Percentiles rank a stretch among this genome's conserved stretches.
These are phyloP conservation scores for Oophaga sylvatica DNA, from an alignment of 2,797 vertebrate genomes.

Conservation along the genomic window DNA sequence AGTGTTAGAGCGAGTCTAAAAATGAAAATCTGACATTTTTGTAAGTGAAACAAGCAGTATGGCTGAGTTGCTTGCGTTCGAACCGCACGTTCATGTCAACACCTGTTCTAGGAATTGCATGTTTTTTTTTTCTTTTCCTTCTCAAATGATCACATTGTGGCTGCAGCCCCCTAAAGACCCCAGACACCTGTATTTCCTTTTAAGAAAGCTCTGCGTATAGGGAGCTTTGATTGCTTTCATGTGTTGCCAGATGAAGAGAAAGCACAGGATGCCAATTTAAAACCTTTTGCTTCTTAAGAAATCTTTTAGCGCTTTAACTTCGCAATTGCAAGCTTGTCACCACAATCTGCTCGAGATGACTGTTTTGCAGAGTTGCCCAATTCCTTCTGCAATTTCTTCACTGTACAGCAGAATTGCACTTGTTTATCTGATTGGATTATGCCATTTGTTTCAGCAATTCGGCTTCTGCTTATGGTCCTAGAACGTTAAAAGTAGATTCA, in stretches of 20 bases:
- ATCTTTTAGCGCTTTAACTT: conserved; percentile 36
- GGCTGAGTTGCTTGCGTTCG: neutral
- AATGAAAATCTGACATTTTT: neutral
- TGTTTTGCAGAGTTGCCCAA: conserved; percentile 37
- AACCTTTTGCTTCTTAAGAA: conserved; percentile 45
- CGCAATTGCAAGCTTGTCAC: conserved; percentile 51
- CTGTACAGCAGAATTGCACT: neutral
- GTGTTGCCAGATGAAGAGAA: conserved; percentile 40
- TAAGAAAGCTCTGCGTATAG: conserved; percentile 1
- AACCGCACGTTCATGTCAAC: neutral
- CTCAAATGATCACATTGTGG: conserved; percentile 30
- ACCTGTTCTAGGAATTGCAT: conserved; percentile 31
- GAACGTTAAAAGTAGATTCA: neutral
- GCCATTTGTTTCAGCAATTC: neutral
- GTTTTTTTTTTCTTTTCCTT: neutral
- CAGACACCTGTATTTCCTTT: conserved; percentile 52
- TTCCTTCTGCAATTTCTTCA: conserved; percentile 32
- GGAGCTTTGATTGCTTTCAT: conserved; percentile 51
- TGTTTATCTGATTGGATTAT: neutral
- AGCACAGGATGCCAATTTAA: conserved; percentile 49
- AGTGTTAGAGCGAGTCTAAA: neutral
- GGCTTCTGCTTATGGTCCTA: neutral
- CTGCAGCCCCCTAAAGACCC: conserved; percentile 47
- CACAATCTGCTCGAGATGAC: conserved; percentile 27
- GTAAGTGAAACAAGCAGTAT: neutral